Percentiles rank a stretch among this genome's conserved stretches.
These are phyloP conservation scores for Troilus luridus DNA, from an alignment of 2,888 invertebrate genomes.

Conservation along the genomic window DNA sequence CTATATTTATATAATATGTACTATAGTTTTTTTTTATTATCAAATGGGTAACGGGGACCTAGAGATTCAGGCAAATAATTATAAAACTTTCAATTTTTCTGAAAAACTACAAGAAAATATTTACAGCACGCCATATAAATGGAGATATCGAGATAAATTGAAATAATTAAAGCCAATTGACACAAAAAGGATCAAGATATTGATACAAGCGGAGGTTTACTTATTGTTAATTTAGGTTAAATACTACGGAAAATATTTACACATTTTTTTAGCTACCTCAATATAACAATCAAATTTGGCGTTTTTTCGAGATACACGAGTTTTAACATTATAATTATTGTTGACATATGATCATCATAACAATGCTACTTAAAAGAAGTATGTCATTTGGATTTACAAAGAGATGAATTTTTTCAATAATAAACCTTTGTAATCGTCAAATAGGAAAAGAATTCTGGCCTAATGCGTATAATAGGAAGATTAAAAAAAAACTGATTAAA, in stretches of 20 bases:
- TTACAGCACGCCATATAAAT: background rate
- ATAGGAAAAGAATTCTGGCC: too few relatives aligned
- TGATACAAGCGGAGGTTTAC: background rate
- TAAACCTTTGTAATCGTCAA: too few relatives aligned
- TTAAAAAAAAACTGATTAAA: too few relatives aligned
- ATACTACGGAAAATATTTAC: background rate
- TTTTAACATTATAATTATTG: background rate
- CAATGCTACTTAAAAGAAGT: too few relatives aligned
- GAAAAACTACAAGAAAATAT: background rate
- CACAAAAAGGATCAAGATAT: background rate
- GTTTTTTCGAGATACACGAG: background rate
- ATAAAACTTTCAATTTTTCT: background rate
- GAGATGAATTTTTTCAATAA: too few relatives aligned
- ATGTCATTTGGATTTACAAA: too few relatives aligned
- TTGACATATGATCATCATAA: too few relatives aligned
- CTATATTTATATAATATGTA: too few relatives aligned
- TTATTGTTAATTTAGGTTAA: background rate
- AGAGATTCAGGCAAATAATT: background rate
- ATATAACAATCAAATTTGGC: background rate
- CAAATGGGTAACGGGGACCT: too few relatives aligned
- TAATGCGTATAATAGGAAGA: too few relatives aligned
- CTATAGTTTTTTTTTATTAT: too few relatives aligned
- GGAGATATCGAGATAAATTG: background rate
- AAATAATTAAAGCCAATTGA: background rate
- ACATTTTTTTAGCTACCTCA: background rate